phyloP scores from a whole-genome alignment of 2,797 vertebrate species.

The Erithacus rubecula region DNA sequence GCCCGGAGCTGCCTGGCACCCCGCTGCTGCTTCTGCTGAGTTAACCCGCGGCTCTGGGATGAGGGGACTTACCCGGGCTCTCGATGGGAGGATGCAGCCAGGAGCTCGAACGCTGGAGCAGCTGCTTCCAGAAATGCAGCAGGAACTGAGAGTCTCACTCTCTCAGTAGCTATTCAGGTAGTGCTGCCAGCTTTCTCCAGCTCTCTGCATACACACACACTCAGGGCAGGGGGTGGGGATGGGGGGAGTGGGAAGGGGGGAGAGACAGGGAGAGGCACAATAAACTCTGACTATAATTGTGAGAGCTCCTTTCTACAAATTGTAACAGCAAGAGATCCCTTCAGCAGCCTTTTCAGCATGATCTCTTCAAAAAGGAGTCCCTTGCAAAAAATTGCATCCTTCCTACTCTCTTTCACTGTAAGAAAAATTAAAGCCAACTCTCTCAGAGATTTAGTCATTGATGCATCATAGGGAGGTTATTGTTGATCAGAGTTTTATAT shows the following conservation, averaged over 20 bases:
- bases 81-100: neutral
- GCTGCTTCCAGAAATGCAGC: neutral
- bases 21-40: neutral
- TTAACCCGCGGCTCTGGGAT: neutral
- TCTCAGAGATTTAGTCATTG: conserved; percentile 10
- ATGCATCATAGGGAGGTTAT: neutral
- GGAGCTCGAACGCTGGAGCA: neutral
- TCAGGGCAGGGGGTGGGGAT: fast-evolving
- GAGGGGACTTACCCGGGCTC: conserved; percentile 23
- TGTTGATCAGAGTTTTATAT: neutral
- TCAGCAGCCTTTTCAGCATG: neutral
- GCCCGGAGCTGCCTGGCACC: neutral
- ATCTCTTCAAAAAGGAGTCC: neutral
- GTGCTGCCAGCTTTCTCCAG: neutral
- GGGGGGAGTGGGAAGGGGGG: too few species aligned
- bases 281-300: conserved; percentile 36
- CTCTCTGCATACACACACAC: neutral
- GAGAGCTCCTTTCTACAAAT: conserved; percentile 15
- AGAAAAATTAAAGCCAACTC: neutral
- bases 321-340: neutral
- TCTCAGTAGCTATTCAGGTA: conserved; percentile 33
- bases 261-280: neutral
- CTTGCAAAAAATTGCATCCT: neutral
- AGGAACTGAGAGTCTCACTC: neutral
- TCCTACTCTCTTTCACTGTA: neutral